phyloP scores from a whole-genome alignment of 2,888 invertebrate genomes.

The Sinotaia quadrata region DNA sequence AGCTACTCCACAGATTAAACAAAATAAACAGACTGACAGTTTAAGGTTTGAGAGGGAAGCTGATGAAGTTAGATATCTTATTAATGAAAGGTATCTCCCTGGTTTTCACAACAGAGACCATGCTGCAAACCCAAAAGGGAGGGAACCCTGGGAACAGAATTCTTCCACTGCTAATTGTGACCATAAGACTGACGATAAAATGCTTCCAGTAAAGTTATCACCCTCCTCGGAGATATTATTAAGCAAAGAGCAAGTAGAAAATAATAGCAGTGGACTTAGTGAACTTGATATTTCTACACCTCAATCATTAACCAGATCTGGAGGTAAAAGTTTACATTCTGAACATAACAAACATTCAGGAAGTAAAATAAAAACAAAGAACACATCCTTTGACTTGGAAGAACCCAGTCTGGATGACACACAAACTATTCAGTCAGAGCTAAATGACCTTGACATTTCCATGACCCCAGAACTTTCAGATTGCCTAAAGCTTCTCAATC shows the following conservation, averaged over 20 bases:
- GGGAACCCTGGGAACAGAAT: background rate
- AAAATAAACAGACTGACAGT: background rate
- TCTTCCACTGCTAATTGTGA: no score
- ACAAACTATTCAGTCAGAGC: constrained; percentile 52
- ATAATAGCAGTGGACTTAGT: constrained; percentile 43
- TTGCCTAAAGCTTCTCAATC: constrained; percentile 66
- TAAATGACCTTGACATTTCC: constrained; percentile 60
- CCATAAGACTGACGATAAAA: no score
- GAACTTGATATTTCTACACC: constrained; percentile 41
- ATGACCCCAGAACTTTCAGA: constrained; percentile 68
- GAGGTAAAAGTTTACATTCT: background rate
- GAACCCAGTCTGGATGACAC: constrained; percentile 54
- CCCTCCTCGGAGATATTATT: background rate
- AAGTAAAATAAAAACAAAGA: constrained; percentile 41
- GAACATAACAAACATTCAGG: background rate
- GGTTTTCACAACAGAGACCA: background rate
- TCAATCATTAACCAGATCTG: background rate
- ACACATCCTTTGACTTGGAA: constrained; percentile 59
- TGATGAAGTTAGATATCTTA: no score
- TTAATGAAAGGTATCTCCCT: no score
- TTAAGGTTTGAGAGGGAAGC: no score
- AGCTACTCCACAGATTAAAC: background rate
- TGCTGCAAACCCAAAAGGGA: background rate
- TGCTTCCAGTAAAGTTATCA: background rate
- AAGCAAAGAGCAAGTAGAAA: background rate